Percentiles rank a stretch among this genome's conserved stretches.
Evolutionary conservation across 2,113 vertebrate species (phyloP).

Genomic region (Albula goreensis): DNA sequence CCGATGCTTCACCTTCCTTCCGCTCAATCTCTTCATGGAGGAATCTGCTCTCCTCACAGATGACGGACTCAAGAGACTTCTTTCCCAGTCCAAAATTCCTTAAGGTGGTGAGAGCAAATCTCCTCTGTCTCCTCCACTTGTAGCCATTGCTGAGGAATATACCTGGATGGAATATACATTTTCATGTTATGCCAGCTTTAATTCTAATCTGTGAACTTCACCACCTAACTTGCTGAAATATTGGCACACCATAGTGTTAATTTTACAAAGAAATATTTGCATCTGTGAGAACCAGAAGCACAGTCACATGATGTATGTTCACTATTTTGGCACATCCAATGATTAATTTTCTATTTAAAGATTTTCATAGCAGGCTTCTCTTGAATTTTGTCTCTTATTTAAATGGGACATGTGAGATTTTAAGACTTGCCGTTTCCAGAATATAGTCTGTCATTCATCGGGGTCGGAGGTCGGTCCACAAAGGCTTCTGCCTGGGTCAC

Average conservation of each 20-base stretch:
- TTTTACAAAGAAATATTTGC: too few relatives aligned
- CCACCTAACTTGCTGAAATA: not conserved
- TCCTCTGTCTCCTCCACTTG: slow-evolving; percentile 74
- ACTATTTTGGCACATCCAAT: too few relatives aligned
- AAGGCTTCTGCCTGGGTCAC: slow-evolving; percentile 74
- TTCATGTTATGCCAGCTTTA: not conserved
- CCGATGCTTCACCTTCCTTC: slow-evolving; percentile 65
- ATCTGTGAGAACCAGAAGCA: too few relatives aligned
- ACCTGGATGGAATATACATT: slow-evolving; percentile 44
- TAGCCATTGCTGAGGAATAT: slow-evolving; percentile 66
- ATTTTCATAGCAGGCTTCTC: too few relatives aligned
- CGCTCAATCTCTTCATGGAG: slow-evolving; percentile 69
- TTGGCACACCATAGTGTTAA: too few relatives aligned
- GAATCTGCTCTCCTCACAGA: slow-evolving; percentile 71
- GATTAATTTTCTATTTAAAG: slow-evolving; percentile 35
- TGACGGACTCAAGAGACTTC: slow-evolving; percentile 67
- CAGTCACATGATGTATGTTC: too few relatives aligned
- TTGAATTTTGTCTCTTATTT: too few relatives aligned
- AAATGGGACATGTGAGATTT: not conserved
- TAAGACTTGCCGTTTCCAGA: slow-evolving; percentile 59
- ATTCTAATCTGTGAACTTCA: not conserved
- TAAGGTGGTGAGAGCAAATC: slow-evolving; percentile 69
- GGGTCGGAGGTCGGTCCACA: slow-evolving; percentile 62
- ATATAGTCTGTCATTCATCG: slow-evolving; percentile 55
- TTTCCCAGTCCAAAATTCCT: slow-evolving; percentile 77